A percentile compares a stretch with the other conserved stretches of the same genome.
phyloP scores from a whole-genome alignment of 2,113 vertebrate genomes.

The Rhynchomys soricoides region DNA sequence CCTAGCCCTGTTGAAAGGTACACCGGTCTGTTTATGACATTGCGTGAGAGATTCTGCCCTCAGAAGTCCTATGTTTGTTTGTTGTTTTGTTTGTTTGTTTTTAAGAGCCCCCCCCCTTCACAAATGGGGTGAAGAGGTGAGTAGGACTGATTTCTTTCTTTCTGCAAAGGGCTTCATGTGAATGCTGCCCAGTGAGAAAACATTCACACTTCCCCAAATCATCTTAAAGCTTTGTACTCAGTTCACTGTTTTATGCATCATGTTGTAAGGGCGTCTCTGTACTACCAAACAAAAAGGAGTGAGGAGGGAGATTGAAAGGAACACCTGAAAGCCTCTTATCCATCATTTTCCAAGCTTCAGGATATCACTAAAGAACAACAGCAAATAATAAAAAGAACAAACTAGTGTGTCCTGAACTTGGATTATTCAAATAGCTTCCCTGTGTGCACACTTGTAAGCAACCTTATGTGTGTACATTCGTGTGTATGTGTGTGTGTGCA shows the following conservation, averaged over 20 bases:
- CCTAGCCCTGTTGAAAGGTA: not conserved
- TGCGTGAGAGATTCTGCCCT: conserved; percentile 27
- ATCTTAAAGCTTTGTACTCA: conserved; percentile 61
- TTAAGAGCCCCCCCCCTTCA: conserved; percentile 11
- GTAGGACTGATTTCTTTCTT: conserved; percentile 67
- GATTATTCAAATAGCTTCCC: conserved; percentile 30
- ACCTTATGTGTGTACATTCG: not conserved
- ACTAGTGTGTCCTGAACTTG: not conserved
- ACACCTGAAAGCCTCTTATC: conserved; percentile 40
- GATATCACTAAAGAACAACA: not conserved
- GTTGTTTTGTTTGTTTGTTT: not conserved
- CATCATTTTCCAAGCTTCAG: conserved; percentile 38
- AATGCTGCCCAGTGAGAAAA: conserved; percentile 36
- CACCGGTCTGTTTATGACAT: not conserved
- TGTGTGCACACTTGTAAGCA: no score
- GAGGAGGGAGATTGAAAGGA: conserved; percentile 43
- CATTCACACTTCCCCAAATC: conserved; percentile 60
- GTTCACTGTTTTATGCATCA: conserved; percentile 1
- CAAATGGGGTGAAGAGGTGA: conserved; percentile 69
- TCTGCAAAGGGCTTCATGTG: conserved; percentile 68
- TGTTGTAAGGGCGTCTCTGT: conserved; percentile 57
- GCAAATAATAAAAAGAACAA: conserved; percentile 35
- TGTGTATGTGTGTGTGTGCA: not conserved
- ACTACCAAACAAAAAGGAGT: conserved; percentile 65
- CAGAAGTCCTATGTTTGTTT: conserved; percentile 17